Evolutionary conservation across 2,888 invertebrate genomes (phyloP).

Genomic region (Pterostichus madidus): DNA sequence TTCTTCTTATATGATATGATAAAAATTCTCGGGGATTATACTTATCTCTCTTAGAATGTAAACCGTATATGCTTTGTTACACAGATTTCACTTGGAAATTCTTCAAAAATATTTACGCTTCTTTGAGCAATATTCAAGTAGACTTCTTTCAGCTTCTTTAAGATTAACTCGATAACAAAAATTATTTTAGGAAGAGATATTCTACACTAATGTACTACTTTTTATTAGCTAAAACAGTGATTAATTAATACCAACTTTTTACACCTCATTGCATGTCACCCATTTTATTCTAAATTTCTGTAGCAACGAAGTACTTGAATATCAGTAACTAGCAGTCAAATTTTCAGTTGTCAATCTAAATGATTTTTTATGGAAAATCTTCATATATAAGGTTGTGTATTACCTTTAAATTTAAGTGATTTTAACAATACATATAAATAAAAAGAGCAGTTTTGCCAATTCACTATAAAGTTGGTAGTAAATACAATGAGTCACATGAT

Average conservation of each 20-base stretch:
- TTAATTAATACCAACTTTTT: too few relatives aligned
- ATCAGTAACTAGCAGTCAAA: too few relatives aligned
- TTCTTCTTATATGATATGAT: constrained; percentile 45
- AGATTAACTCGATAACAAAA: constrained; percentile 8
- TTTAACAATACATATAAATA: not conserved
- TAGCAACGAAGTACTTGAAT: too few relatives aligned
- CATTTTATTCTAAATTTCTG: too few relatives aligned
- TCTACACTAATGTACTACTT: too few relatives aligned
- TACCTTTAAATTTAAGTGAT: not conserved
- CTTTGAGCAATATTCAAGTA: constrained; percentile 5
- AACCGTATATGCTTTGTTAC: constrained; percentile 32
- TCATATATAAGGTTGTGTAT: too few relatives aligned
- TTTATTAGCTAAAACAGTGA: too few relatives aligned
- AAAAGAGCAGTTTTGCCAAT: not conserved
- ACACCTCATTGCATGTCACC: too few relatives aligned
- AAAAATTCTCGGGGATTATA: constrained; percentile 51
- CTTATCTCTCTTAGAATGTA: constrained; percentile 32
- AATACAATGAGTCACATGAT: constrained; percentile 1
- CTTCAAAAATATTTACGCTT: constrained; percentile 26
- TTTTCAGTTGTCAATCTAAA: too few relatives aligned
- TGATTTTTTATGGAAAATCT: not conserved
- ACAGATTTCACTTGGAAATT: constrained; percentile 27
- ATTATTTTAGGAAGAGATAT: not conserved
- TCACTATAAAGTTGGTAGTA: not conserved
- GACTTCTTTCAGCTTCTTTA: not conserved